Percentiles rank a stretch among this genome's conserved stretches.
phyloP scores from a whole-genome alignment of 2,888 invertebrate species.

The Venustoraphidia nigricollis region DNA sequence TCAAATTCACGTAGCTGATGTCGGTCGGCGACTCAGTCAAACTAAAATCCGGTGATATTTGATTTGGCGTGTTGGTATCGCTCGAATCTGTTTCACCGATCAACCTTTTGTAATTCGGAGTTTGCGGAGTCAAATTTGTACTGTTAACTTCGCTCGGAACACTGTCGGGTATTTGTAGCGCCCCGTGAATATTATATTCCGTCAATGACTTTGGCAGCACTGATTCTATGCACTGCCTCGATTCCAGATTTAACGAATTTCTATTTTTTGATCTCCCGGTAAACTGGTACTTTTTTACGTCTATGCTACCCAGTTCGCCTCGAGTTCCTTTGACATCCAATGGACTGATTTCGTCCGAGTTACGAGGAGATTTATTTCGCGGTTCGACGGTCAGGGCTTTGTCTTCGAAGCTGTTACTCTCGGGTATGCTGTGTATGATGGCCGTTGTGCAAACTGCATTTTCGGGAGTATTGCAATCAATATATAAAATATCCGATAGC shows the following conservation, averaged over 20 bases:
- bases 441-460: conserved; percentile 29
- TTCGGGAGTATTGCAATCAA: conserved; percentile 63
- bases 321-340: too few species aligned
- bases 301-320: too few species aligned
- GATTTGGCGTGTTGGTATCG: conserved; percentile 20
- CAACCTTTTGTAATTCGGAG: conserved; percentile 24
- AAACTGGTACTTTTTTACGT: background rate
- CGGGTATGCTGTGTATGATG: conserved; percentile 19
- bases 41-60: conserved; percentile 15
- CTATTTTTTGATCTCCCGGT: conserved; percentile 9
- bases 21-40: conserved; percentile 27
- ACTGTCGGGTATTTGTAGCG: conserved; percentile 14
- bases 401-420: background rate
- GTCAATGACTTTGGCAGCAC: conserved; percentile 23
- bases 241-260: conserved; percentile 24
- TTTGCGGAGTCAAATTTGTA: conserved; percentile 23
- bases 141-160: conserved; percentile 16
- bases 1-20: conserved; percentile 34
- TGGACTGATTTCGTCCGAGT: conserved; percentile 16
- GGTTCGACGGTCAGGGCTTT: conserved; percentile 19
- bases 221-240: conserved; percentile 7
- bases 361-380: conserved; percentile 25
- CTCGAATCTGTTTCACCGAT: conserved; percentile 19
- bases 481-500: conserved; percentile 62
- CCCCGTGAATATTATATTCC: conserved; percentile 20